Evolutionary conservation across 2,113 vertebrate genomes (phyloP).

Genomic region (Phaethornis superciliosus): DNA sequence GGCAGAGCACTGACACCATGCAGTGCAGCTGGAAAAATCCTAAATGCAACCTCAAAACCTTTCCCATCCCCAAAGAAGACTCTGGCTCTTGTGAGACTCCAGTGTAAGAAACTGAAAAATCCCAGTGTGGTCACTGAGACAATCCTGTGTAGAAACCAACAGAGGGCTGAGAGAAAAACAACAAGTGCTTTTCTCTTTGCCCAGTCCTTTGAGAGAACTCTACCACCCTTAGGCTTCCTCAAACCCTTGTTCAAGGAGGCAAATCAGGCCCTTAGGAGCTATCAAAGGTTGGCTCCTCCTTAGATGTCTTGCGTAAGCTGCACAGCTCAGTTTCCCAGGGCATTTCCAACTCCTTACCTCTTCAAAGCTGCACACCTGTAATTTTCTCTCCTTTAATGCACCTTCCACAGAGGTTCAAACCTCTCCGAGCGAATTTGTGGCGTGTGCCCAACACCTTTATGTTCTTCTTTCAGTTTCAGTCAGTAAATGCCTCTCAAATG

Average conservation of each 20-base stretch:
- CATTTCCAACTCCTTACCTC: not conserved
- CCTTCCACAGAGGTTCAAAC: not conserved
- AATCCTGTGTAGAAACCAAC: not conserved
- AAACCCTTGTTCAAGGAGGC: not conserved
- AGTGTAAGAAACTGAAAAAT: slow-evolving; percentile 15
- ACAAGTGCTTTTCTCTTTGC: not conserved
- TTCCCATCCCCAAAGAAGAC: not conserved
- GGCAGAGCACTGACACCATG: slow-evolving; percentile 5
- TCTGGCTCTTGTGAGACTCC: not conserved
- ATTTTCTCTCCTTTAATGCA: not conserved
- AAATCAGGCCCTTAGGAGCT: not conserved
- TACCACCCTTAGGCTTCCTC: not conserved
- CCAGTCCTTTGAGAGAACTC: not conserved
- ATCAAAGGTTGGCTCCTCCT: not conserved
- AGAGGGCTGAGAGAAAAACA: not conserved
- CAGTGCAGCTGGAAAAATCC: slow-evolving; percentile 34
- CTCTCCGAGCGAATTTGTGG: not conserved
- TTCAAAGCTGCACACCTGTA: not conserved
- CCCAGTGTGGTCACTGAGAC: not conserved
- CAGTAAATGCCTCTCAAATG: not conserved
- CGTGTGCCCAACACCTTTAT: not conserved
- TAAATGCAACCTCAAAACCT: slow-evolving; percentile 44
- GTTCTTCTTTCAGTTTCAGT: slow-evolving; percentile 50
- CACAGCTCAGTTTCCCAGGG: not conserved
- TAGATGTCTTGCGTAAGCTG: not conserved